These are phyloP conservation scores for Stichopus chloronotus DNA, from an alignment of 35 echinoderm and acorn worm genomes.

Conservation along the genomic window DNA sequence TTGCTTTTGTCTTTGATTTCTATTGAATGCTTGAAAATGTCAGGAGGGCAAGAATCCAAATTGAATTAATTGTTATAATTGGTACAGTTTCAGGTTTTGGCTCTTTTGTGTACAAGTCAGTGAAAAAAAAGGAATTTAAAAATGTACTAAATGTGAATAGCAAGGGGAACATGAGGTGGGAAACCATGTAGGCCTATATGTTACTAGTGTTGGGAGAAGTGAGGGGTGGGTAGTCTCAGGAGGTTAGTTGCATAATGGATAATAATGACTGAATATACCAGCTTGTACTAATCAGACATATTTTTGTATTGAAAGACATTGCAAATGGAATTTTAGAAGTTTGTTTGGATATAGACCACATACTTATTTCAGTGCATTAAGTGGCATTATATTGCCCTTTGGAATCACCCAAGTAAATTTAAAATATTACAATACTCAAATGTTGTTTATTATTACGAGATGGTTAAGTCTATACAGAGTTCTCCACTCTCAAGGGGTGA, in stretches of 20 bases:
- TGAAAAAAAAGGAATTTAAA: background rate
- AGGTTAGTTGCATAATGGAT: background rate
- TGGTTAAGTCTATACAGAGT: too few relatives aligned
- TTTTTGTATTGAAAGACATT: background rate
- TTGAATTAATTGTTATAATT: conserved; percentile 2
- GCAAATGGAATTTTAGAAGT: too few relatives aligned
- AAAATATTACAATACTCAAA: too few relatives aligned
- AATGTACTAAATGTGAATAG: background rate
- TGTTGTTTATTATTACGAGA: too few relatives aligned
- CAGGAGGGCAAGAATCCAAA: background rate
- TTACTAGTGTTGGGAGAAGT: too few relatives aligned
- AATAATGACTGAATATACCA: background rate
- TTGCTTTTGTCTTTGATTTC: background rate
- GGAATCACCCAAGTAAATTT: too few relatives aligned
- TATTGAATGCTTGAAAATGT: background rate
- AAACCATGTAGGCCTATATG: background rate
- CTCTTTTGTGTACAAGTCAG: background rate
- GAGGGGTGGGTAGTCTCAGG: background rate
- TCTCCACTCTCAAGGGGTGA: too few relatives aligned
- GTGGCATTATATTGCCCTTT: too few relatives aligned
- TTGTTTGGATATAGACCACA: too few relatives aligned
- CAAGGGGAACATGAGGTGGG: background rate
- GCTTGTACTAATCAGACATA: background rate
- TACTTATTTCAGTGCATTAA: too few relatives aligned
- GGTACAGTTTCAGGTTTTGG: background rate